These are phyloP conservation scores for Tachystola acroxantha DNA, from an alignment of 2,888 invertebrate genomes.

Conservation along the genomic window DNA sequence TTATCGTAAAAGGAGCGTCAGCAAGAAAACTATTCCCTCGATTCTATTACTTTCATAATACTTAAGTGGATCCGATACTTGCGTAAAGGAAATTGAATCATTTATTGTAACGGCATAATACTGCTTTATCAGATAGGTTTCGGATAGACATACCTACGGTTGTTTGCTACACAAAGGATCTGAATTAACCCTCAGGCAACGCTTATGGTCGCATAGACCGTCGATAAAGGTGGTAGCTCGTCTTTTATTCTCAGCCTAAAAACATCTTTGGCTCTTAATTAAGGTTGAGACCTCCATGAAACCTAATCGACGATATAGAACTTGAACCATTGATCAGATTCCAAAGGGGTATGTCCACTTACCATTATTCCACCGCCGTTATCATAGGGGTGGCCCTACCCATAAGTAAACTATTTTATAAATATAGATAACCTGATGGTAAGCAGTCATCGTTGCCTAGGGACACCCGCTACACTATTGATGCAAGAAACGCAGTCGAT, in stretches of 20 bases:
- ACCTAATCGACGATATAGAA: no score
- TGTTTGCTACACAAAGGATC: constrained; percentile 45
- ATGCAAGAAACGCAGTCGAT: no score
- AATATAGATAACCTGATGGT: no score
- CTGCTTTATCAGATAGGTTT: constrained; percentile 70
- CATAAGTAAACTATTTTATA: no score
- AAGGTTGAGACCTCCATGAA: no score
- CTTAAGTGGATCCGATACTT: constrained; percentile 75
- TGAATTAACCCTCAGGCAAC: constrained; percentile 28
- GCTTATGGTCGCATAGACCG: constrained; percentile 6
- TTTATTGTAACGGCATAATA: constrained; percentile 72
- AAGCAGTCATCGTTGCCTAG: no score
- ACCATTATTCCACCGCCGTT: no score
- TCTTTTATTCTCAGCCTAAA: constrained; percentile 2
- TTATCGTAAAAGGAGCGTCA: constrained; percentile 77
- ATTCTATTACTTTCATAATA: constrained; percentile 75
- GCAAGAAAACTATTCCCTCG: constrained; percentile 75
- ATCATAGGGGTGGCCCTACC: no score
- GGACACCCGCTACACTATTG: no score
- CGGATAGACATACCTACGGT: constrained; percentile 55
- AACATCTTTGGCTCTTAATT: no score
- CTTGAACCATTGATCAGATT: no score
- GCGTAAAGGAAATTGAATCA: constrained; percentile 75
- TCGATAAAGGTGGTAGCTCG: constrained; percentile 2
- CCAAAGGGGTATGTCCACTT: no score